These are phyloP conservation scores for Odontophorus gujanensis DNA, from an alignment of 2,113 vertebrate genomes.

Conservation along the genomic window DNA sequence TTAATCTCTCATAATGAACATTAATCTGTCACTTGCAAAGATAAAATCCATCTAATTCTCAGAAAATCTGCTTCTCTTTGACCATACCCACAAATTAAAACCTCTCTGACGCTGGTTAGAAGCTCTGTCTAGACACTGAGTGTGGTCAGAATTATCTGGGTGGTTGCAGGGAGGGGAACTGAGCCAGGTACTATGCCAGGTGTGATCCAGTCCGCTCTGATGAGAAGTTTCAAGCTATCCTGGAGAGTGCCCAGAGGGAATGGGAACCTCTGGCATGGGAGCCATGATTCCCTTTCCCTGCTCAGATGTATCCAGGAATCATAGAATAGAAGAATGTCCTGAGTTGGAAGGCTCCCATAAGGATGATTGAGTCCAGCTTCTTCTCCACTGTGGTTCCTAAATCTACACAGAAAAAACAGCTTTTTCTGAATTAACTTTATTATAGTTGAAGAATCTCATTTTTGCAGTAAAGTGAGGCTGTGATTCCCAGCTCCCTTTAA, in stretches of 20 bases:
- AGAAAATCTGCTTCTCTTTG: conserved; percentile 20
- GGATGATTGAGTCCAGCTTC: no score
- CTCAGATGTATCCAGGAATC: neutral
- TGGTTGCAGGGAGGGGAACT: neutral
- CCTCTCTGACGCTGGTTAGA: neutral
- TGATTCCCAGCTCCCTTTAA: neutral
- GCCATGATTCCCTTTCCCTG: neutral
- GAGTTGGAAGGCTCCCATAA: no score
- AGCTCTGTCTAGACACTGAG: neutral
- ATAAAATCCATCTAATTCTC: conserved; percentile 35
- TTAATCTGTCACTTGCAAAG: conserved; percentile 38
- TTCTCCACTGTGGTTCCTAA: neutral
- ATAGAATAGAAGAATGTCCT: no score
- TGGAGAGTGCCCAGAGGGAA: neutral
- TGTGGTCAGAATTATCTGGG: neutral
- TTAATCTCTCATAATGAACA: conserved; percentile 41
- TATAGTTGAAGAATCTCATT: neutral
- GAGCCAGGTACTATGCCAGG: neutral
- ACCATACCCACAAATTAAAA: neutral
- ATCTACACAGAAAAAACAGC: neutral
- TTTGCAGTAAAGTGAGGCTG: neutral
- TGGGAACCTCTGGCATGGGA: neutral
- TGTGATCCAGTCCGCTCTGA: neutral
- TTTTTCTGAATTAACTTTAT: neutral
- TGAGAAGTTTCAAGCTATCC: neutral